A percentile compares a stretch with the other conserved stretches of the same genome.
phyloP scores from a whole-genome alignment of 2,888 invertebrate genomes.

The Augochlorella aurata region DNA sequence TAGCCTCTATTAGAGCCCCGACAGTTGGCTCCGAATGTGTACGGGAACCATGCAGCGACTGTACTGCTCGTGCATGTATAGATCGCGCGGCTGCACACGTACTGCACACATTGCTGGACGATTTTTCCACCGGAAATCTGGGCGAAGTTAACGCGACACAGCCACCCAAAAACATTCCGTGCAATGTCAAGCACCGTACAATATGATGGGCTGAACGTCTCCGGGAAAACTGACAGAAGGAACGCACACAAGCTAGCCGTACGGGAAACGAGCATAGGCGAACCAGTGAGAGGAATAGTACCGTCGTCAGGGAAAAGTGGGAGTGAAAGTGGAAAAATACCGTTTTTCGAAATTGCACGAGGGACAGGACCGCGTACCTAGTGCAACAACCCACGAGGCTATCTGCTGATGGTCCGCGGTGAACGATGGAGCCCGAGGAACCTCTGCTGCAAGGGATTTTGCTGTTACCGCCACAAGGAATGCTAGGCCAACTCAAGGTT shows the following conservation, averaged over 20 bases:
- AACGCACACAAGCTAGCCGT: conserved; percentile 34
- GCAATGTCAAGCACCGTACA: conserved; percentile 63
- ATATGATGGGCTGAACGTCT: conserved; percentile 64
- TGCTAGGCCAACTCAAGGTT: conserved; percentile 89
- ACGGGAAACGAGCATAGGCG: conserved; percentile 39
- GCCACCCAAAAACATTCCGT: conserved; percentile 31
- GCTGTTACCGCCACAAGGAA: conserved; percentile 89
- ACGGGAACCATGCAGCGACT: conserved; percentile 27
- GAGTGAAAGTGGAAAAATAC: conserved; percentile 66
- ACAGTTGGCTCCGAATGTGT: conserved; percentile 49
- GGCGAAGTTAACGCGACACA: conserved; percentile 42
- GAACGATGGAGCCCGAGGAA: conserved; percentile 88
- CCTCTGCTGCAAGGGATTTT: conserved; percentile 90
- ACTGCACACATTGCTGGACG: conserved; percentile 17
- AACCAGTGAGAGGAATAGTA: conserved; percentile 53
- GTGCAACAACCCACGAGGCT: conserved; percentile 17
- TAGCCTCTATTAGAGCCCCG: conserved; percentile 31
- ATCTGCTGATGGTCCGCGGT: conserved; percentile 49
- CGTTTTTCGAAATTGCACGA: conserved; percentile 51
- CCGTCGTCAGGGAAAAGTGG: conserved; percentile 44
- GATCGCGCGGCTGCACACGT: conserved; percentile 18
- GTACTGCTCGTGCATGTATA: conserved; percentile 13
- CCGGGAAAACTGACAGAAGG: conserved; percentile 56
- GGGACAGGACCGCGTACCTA: conserved; percentile 36
- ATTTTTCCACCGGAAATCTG: conserved; percentile 32